Evolutionary conservation across 37 sponge, comb jelly and placozoan species (phyloP).

Genomic region (Lycopodina hypogea): DNA sequence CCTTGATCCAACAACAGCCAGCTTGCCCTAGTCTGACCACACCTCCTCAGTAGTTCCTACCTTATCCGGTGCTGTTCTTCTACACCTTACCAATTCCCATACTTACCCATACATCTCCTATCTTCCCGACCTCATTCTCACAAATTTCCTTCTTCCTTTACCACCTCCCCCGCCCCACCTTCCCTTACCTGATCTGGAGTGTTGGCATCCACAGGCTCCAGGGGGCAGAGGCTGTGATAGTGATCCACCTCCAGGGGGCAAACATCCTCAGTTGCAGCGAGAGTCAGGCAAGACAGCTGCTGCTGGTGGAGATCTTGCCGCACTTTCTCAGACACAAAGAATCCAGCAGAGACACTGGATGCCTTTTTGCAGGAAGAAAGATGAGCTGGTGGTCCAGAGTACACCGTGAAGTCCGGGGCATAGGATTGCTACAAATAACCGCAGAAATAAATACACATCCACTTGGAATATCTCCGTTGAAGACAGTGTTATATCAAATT

Average conservation of each 20-base stretch:
- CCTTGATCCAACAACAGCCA: background rate
- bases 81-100: background rate
- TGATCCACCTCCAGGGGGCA: conserved; percentile 68
- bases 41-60: no score
- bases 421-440: conserved; percentile 11
- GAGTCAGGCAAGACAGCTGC: conserved; percentile 20
- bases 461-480: background rate
- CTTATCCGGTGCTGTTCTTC: no score
- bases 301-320: conserved; percentile 28
- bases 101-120: background rate
- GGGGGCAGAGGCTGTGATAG: conserved; percentile 73
- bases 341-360: background rate
- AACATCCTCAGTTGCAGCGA: background rate
- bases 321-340: conserved; percentile 22
- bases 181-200: conserved; percentile 28
- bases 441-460: background rate
- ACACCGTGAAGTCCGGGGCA: conserved; percentile 19
- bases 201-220: conserved; percentile 50
- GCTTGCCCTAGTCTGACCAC: no score
- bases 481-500: no score
- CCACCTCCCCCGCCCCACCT: background rate
- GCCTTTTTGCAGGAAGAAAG: background rate
- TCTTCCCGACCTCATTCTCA: background rate
- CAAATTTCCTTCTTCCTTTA: no score
- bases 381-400: conserved; percentile 14